These are phyloP conservation scores for Echinarachnius parma DNA, from an alignment of 53 echinoderm and acorn worm genomes.

Conservation along the genomic window DNA sequence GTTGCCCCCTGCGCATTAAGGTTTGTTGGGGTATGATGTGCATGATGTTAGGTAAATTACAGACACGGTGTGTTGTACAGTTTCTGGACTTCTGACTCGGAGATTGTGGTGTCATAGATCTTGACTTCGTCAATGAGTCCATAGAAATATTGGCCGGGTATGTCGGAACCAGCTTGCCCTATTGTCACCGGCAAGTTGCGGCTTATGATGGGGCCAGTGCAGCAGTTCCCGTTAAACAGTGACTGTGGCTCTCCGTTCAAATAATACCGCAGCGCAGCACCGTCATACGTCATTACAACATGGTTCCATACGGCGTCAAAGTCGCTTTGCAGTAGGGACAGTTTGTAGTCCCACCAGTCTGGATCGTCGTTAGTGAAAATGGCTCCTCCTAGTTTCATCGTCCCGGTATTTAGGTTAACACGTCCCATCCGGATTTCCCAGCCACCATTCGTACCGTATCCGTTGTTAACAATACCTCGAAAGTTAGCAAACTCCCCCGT, in stretches of 20 bases:
- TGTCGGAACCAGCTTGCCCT: slow-evolving; percentile 67
- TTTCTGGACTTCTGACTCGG: slow-evolving; percentile 44
- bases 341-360: slow-evolving; percentile 37
- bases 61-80: too few species aligned
- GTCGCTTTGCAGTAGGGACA: too few species aligned
- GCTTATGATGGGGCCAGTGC: slow-evolving; percentile 48
- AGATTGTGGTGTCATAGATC: slow-evolving; percentile 36
- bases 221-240: slow-evolving; percentile 24
- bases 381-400: slow-evolving; percentile 55
- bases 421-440: slow-evolving; percentile 80
- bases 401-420: slow-evolving; percentile 42
- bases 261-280: slow-evolving; percentile 46
- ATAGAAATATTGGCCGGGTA: slow-evolving; percentile 44
- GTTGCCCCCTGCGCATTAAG: too few species aligned
- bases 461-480: slow-evolving; percentile 44
- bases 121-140: slow-evolving; percentile 74
- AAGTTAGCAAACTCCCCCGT: slow-evolving; percentile 42
- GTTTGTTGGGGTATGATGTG: too few species aligned
- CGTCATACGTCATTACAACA: slow-evolving; percentile 73
- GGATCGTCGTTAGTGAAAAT: slow-evolving; percentile 28
- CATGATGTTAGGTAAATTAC: too few species aligned
- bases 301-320: slow-evolving; percentile 47
- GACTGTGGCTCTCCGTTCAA: slow-evolving; percentile 39
- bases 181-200: slow-evolving; percentile 57
- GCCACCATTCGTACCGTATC: slow-evolving; percentile 49